A percentile compares a stretch with the other conserved stretches of the same genome.
Conservation (phyloP, 2,888 invertebrate species). For the Meganola albula region DNA sequence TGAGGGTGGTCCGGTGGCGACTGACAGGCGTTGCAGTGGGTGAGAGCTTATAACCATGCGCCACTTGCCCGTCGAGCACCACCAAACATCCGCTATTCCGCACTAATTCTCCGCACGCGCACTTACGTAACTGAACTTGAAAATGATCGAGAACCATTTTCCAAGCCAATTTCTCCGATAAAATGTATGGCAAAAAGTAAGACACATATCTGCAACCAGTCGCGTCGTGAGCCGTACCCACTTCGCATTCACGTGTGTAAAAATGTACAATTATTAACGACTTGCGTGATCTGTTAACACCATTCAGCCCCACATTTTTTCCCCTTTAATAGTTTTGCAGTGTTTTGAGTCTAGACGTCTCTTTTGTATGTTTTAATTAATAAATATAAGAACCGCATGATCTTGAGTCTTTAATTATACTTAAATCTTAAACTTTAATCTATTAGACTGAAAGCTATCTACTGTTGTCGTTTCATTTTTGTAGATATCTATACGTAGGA, state of each 20-base stretch:
- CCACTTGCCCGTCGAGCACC: constrained; percentile 69
- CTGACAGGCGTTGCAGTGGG: constrained; percentile 62
- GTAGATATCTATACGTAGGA: constrained; percentile 45
- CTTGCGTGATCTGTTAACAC: constrained; percentile 49
- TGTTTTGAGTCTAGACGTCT: too few relatives aligned
- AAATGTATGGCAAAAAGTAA: constrained; percentile 73
- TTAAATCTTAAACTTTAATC: too few relatives aligned
- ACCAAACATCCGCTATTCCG: constrained; percentile 78
- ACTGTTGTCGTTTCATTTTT: too few relatives aligned
- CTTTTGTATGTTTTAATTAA: too few relatives aligned
- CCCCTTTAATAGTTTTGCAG: too few relatives aligned
- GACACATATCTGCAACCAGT: constrained; percentile 59
- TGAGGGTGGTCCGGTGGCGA: constrained; percentile 66
- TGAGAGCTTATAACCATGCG: constrained; percentile 73
- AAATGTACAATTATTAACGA: constrained; percentile 50
- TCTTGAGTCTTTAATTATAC: too few relatives aligned
- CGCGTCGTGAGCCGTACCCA: constrained; percentile 39
- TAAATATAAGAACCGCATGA: too few relatives aligned
- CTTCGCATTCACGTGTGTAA: constrained; percentile 42
- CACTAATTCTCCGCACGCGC: constrained; percentile 76
- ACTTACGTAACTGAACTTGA: constrained; percentile 79
- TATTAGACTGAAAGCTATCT: too few relatives aligned
- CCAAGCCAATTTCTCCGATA: constrained; percentile 78
- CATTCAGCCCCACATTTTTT: constrained; percentile 56
- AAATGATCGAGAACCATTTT: constrained; percentile 76